Conservation (phyloP, 2,888 invertebrate species). For the Cosmia trapezina region DNA sequence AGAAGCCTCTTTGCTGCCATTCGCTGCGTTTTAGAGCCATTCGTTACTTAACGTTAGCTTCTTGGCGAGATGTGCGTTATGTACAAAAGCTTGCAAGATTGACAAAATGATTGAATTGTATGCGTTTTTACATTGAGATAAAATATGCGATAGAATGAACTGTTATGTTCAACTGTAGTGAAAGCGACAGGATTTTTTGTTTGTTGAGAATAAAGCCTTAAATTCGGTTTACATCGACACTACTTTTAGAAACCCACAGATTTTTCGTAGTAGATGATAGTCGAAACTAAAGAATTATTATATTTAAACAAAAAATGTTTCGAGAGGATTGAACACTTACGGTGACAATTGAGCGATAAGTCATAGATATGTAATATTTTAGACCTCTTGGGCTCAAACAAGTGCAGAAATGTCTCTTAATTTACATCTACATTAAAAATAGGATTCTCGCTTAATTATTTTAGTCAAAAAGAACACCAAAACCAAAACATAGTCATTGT, state of each 20-base stretch:
- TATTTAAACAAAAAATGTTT: neutral
- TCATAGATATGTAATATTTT: constrained; percentile 40
- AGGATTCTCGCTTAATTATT: neutral
- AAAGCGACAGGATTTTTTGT: neutral
- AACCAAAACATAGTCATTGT: constrained; percentile 36
- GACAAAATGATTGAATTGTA: constrained; percentile 40
- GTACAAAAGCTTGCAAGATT: constrained; percentile 52
- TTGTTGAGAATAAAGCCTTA: neutral
- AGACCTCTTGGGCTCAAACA: constrained; percentile 7
- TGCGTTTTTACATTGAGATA: neutral
- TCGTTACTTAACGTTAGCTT: constrained; percentile 14
- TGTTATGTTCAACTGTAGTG: neutral
- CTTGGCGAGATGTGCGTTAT: constrained; percentile 17
- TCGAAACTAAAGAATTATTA: neutral
- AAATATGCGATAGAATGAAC: neutral
- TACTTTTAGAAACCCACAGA: neutral
- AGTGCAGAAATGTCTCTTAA: neutral
- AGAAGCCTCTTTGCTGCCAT: constrained; percentile 47
- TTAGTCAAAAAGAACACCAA: neutral
- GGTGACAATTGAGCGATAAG: constrained; percentile 36
- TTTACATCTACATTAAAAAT: neutral
- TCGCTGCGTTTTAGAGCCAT: constrained; percentile 21
- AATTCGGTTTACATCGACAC: neutral
- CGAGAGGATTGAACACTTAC: constrained; percentile 28
- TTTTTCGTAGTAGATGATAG: neutral